Conservation (phyloP, 2,113 vertebrate species). For the Labrus mixtus region DNA sequence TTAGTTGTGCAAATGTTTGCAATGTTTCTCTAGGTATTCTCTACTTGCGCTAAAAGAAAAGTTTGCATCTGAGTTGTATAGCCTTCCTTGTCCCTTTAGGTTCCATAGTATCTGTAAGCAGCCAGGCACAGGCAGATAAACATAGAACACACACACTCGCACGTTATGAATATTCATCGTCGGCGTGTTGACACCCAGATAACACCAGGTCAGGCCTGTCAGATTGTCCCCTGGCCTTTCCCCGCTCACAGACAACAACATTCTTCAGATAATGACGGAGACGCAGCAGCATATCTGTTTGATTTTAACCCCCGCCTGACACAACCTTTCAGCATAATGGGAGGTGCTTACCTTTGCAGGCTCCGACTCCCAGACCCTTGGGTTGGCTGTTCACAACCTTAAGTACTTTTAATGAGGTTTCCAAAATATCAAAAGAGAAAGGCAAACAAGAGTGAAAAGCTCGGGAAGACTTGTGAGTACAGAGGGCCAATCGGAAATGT, state of each 20-base stretch:
- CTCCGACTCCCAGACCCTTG: neutral
- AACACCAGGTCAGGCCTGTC: constrained; percentile 65
- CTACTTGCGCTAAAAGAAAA: neutral
- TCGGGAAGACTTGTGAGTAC: constrained; percentile 21
- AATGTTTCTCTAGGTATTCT: no score
- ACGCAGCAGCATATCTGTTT: constrained; percentile 47
- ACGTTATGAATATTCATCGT: constrained; percentile 78
- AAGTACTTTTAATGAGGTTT: constrained; percentile 64
- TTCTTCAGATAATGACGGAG: constrained; percentile 54
- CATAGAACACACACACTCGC: constrained; percentile 1
- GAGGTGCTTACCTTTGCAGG: constrained; percentile 51
- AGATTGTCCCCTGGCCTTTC: constrained; percentile 69
- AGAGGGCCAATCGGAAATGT: constrained; percentile 13
- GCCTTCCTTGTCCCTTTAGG: constrained; percentile 31
- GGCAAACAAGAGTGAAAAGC: constrained; percentile 13
- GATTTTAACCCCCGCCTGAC: constrained; percentile 66
- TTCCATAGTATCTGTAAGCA: constrained; percentile 50
- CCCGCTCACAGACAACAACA: constrained; percentile 21
- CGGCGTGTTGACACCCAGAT: constrained; percentile 55
- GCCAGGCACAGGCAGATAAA: constrained; percentile 30
- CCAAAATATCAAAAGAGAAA: constrained; percentile 55
- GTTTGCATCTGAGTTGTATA: constrained; percentile 19
- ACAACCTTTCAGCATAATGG: constrained; percentile 63
- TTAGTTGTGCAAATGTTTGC: no score
- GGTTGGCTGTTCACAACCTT: constrained; percentile 42